Evolutionary conservation across 1,140 invertebrate species (phyloP).

Genomic region (Ostrea denselamellosa): DNA sequence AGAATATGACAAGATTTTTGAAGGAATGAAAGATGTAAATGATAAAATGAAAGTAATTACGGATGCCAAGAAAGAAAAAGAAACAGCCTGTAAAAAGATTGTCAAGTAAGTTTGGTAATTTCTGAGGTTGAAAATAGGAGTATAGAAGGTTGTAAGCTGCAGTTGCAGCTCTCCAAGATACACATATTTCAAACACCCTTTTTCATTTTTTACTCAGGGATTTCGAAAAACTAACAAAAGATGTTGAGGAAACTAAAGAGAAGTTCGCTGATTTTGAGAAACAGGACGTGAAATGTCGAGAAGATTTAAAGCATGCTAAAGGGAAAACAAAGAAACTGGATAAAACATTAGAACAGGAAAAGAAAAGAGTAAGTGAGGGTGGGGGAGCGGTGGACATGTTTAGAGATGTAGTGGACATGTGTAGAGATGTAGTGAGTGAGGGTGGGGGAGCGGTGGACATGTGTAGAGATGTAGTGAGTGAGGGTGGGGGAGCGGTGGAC

Average conservation of each 20-base stretch:
- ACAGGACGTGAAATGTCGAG: constrained; percentile 77
- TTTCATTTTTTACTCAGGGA: constrained; percentile 66
- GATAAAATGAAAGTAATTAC: constrained; percentile 70
- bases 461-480: no score
- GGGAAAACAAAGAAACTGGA: constrained; percentile 77
- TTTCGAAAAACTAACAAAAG: constrained; percentile 73
- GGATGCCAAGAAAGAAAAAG: constrained; percentile 70
- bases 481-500: not conserved
- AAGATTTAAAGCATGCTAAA: constrained; percentile 79
- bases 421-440: no score
- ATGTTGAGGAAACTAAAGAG: constrained; percentile 76
- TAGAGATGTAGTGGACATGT: no score
- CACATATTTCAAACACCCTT: not conserved
- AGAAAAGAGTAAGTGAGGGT: constrained; percentile 74
- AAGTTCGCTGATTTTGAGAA: constrained; percentile 78
- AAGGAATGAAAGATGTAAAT: constrained; percentile 70
- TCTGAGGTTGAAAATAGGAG: not conserved
- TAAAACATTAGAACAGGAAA: constrained; percentile 75
- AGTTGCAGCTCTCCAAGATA: not conserved
- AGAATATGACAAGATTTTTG: constrained; percentile 72
- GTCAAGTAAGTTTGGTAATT: constrained; percentile 72
- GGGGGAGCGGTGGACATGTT: no score
- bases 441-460: no score
- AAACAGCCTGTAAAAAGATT: constrained; percentile 69
- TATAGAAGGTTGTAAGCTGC: not conserved